These are phyloP conservation scores for Phylloscopus whistleri DNA, from an alignment of 2,113 vertebrate genomes.

Conservation along the genomic window DNA sequence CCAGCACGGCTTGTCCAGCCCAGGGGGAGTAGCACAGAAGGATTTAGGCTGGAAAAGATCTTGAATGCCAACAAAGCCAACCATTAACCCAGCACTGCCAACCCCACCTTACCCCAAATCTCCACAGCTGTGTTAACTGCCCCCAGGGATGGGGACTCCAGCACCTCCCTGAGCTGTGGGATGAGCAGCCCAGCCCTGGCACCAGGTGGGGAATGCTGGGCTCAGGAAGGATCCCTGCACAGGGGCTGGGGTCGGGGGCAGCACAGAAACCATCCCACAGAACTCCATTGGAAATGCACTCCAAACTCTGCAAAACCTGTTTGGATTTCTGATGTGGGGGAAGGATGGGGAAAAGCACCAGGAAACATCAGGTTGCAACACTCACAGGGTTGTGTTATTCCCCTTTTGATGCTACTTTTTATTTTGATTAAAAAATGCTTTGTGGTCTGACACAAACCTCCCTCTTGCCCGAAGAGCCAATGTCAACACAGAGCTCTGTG, in stretches of 20 bases:
- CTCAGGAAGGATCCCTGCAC: accelerated
- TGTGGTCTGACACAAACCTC: not conserved
- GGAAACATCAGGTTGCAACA: not conserved
- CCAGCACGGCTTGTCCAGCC: not conserved
- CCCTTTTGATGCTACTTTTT: not conserved
- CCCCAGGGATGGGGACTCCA: not conserved
- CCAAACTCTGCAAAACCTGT: not conserved
- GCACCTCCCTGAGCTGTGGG: not conserved
- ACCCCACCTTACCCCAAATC: not conserved
- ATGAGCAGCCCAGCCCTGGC: not conserved
- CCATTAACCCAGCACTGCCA: not conserved
- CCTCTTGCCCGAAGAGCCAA: not conserved
- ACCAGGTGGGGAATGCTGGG: not conserved
- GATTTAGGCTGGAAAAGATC: not conserved
- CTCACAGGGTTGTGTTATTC: not conserved
- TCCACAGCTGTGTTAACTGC: not conserved
- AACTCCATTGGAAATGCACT: accelerated
- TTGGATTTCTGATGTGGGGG: not conserved
- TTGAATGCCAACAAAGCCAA: too few species aligned
- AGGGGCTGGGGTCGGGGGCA: accelerated
- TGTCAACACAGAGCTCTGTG: not conserved
- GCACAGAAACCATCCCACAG: not conserved
- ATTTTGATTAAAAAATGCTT: not conserved
- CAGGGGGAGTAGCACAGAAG: not conserved
- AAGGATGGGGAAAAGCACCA: not conserved